These are phyloP conservation scores for Drosophila birchii DNA, from an alignment of 2,888 invertebrate genomes.

Conservation along the genomic window DNA sequence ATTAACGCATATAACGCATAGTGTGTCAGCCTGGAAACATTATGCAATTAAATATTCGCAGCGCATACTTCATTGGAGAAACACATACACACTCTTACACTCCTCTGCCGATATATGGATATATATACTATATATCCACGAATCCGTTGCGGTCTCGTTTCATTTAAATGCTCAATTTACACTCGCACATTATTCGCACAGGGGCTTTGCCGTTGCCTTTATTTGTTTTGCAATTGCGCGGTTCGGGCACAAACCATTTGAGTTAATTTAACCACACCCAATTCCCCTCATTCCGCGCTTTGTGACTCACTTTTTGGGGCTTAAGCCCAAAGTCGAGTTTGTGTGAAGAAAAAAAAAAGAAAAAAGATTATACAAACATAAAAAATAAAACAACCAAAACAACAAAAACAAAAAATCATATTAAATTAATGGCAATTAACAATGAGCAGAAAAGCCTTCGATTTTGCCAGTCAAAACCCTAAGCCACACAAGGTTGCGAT, in stretches of 20 bases:
- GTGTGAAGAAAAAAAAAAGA: slow-evolving; percentile 9
- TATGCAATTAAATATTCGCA: slow-evolving; percentile 52
- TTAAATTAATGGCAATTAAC: slow-evolving; percentile 62
- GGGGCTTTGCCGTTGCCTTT: slow-evolving; percentile 25
- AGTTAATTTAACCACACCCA: slow-evolving; percentile 42
- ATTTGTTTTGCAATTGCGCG: slow-evolving; percentile 44
- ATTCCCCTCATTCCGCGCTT: slow-evolving; percentile 21
- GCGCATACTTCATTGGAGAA: slow-evolving; percentile 35
- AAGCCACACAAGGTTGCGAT: slow-evolving; percentile 33
- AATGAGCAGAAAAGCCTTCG: slow-evolving; percentile 64
- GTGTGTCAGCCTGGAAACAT: slow-evolving; percentile 41
- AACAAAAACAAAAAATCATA: slow-evolving; percentile 2
- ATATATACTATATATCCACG: slow-evolving; percentile 3
- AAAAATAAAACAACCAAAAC: not conserved
- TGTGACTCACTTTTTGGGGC: slow-evolving; percentile 26
- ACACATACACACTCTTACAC: not conserved
- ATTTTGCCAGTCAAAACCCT: slow-evolving; percentile 35
- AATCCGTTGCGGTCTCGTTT: slow-evolving; percentile 43
- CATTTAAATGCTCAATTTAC: slow-evolving; percentile 50
- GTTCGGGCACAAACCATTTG: slow-evolving; percentile 36
- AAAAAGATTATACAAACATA: not conserved
- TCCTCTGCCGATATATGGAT: not conserved
- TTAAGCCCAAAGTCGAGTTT: slow-evolving; percentile 27
- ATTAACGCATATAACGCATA: slow-evolving; percentile 24
- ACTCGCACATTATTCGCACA: slow-evolving; percentile 39